Conservation (phyloP, 2,797 vertebrate genomes). For the Hemitrygon akajei region DNA sequence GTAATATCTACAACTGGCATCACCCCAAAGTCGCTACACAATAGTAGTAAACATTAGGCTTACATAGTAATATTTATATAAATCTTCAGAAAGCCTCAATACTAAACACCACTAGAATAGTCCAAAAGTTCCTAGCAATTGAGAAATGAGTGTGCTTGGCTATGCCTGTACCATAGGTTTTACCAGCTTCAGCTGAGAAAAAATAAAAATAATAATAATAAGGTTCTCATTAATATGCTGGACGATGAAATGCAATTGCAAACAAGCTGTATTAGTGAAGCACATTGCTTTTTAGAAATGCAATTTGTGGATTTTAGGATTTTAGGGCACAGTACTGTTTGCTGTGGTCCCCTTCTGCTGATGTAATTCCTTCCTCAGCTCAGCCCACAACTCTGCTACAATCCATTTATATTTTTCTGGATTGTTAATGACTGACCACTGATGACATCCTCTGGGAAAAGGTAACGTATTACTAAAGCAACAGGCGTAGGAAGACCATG, state of each 20-base stretch:
- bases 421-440: background rate
- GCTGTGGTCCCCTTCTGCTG: background rate
- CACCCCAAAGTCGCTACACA: too few relatives aligned
- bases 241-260: background rate
- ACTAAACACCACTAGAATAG: too few relatives aligned
- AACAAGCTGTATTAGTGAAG: background rate
- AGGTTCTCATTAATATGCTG: background rate
- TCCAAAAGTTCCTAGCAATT: too few relatives aligned
- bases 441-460: constrained; percentile 31
- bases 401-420: constrained; percentile 13
- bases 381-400: background rate
- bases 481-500: background rate
- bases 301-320: constrained; percentile 23
- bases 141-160: too few relatives aligned
- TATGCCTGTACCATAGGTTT: too few relatives aligned
- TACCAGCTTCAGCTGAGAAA: too few relatives aligned
- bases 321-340: background rate
- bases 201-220: too few relatives aligned
- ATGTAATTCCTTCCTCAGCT: background rate
- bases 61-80: too few relatives aligned
- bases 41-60: too few relatives aligned
- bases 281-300: background rate
- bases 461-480: background rate
- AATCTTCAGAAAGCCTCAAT: too few relatives aligned
- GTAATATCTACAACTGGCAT: too few relatives aligned